Conservation (phyloP, 2,113 vertebrate genomes). For the Scolopax mira region DNA sequence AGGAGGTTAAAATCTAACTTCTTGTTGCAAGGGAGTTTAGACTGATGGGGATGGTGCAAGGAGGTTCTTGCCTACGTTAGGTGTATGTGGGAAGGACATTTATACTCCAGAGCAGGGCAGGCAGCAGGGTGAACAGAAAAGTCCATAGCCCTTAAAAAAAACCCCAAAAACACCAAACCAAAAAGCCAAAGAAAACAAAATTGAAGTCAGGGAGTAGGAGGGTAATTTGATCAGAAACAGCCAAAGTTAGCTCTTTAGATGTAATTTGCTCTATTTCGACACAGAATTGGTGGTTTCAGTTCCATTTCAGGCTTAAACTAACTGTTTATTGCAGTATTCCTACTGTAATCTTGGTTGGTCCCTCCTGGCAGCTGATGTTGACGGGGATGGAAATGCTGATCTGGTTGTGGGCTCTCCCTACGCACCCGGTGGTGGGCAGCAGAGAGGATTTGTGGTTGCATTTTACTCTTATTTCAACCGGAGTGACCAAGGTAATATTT, state of each 20-base stretch:
- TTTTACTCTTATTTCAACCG: conserved; percentile 65
- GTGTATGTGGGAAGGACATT: background rate
- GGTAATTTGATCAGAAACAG: background rate
- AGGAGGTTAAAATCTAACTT: background rate
- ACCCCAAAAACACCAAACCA: no score
- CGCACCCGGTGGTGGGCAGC: conserved; percentile 72
- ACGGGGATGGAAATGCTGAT: conserved; percentile 65
- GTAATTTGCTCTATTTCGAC: background rate
- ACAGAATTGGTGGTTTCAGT: background rate
- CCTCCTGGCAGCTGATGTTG: conserved; percentile 73
- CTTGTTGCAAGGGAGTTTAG: background rate
- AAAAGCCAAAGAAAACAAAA: background rate
- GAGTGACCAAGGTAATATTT: conserved; percentile 64
- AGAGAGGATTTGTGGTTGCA: conserved; percentile 74
- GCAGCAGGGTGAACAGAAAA: background rate
- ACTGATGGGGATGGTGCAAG: background rate
- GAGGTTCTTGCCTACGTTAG: background rate
- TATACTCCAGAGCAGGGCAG: background rate
- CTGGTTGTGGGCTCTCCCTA: conserved; percentile 77
- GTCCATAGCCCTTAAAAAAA: background rate
- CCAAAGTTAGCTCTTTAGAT: background rate
- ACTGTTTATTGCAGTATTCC: conserved; percentile 55
- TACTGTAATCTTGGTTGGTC: conserved; percentile 83
- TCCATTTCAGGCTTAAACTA: background rate
- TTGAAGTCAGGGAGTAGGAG: background rate